Conservation (phyloP, 1,140 invertebrate genomes). For the Gryllus bimaculatus region DNA sequence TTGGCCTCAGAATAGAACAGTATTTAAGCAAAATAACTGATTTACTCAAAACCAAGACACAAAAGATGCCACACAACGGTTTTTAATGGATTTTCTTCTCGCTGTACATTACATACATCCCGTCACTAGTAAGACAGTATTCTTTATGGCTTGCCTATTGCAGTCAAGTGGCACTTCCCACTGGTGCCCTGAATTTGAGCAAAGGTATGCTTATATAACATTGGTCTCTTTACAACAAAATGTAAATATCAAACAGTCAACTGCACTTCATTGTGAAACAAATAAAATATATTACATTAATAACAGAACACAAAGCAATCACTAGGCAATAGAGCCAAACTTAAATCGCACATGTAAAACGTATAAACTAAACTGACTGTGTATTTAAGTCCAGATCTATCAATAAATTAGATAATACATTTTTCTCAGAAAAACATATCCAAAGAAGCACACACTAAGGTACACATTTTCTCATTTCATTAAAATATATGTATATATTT, state of each 20-base stretch:
- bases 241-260: conserved; percentile 2
- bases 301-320: conserved; percentile 4
- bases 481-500: background rate
- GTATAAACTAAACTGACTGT: background rate
- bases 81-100: no score
- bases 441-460: background rate
- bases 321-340: background rate
- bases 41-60: background rate
- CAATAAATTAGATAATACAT: background rate
- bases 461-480: background rate
- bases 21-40: background rate
- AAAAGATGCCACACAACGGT: background rate
- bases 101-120: no score
- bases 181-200: background rate
- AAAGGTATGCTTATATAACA: background rate
- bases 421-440: background rate
- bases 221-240: background rate
- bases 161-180: background rate
- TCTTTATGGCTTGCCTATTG: no score
- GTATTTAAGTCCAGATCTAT: conserved; percentile 5
- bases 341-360: background rate
- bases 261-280: background rate
- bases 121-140: no score
- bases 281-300: conserved; percentile 1
- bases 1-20: background rate